Base-by-base conservation (phyloP, 2,888 invertebrate genomes). In the Nomada lathburiana region DNA sequence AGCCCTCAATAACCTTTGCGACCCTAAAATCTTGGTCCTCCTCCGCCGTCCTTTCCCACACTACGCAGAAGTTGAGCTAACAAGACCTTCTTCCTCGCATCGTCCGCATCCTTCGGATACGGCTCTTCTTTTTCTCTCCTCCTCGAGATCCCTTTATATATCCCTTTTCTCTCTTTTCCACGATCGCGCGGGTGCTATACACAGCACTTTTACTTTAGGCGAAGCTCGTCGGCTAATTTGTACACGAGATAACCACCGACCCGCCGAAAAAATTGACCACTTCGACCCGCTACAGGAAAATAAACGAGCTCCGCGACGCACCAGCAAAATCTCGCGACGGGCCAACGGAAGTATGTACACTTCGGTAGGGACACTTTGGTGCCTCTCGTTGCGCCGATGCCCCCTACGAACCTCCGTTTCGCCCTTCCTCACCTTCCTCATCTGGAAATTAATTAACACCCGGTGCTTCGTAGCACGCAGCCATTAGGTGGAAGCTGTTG, bases 1-100 rank as follows among this genome's bases (percentile, higher is more conserved):
- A 92, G 92, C 92, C 92, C 92, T 93, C 93, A 93, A 93, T 93
- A 93, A 93, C 92, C 91, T 89, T 68, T 83, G 81, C 85, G 86
- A 86, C 83, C 86, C 88, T 86, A 87, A 88, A 85, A 82, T 68
- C 76, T 75, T 59, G 50, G 84, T 80, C 88, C 87, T 81, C 87
- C 88, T 87, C 79, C 88, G 72, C 83, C 86, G 82, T 88, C 80
- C 89, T 90, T 91, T 92, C 92, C 91, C 92, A 91, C 91, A 91
- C 89, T 87, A 84, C 86, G 78, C 82, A 80, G 85, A 84, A 88
- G 84, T 84, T 68, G 76, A 81, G 73, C 80, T 72, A 70, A 63
- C 71, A 68, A 57, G 76, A 76, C 76, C 76, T 76, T 70, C 42
- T 52, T 63, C 55, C 57, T 60, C 60, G 23, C 60, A 44, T 79